A percentile compares a stretch with the other conserved stretches of the same genome.
These are phyloP conservation scores for Homarus gammarus DNA, from an alignment of 2,888 invertebrate genomes.

Conservation along the genomic window DNA sequence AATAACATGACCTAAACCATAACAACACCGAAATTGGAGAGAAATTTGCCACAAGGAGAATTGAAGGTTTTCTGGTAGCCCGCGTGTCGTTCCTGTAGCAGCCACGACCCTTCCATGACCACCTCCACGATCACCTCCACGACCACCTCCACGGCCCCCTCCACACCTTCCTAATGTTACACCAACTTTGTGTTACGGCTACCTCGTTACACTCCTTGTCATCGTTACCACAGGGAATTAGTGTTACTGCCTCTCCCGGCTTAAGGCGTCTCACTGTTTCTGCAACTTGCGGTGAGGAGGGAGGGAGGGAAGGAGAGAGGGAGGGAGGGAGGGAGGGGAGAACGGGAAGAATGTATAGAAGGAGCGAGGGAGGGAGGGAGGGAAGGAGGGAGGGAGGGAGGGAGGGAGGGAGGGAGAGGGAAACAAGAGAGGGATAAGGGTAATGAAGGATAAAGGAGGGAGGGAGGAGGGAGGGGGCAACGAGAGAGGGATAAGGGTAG, in stretches of 20 bases:
- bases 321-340: neutral
- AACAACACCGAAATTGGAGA: neutral
- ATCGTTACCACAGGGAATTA: neutral
- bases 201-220: constrained; percentile 1
- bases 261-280: constrained; percentile 1
- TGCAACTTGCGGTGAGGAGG: neutral
- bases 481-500: neutral
- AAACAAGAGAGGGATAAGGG: neutral
- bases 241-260: neutral
- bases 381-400: neutral
- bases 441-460: neutral
- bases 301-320: too few relatives aligned
- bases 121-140: neutral
- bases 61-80: too few relatives aligned
- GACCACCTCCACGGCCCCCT: constrained; percentile 18
- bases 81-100: neutral
- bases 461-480: neutral
- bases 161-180: neutral
- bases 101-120: neutral
- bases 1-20: too few relatives aligned
- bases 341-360: neutral
- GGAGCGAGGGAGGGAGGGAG: neutral
- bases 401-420: neutral
- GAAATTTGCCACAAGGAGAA: neutral
- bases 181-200: neutral